Percentiles rank a stretch among this genome's conserved stretches.
Conservation (phyloP, 2,888 invertebrate species). For the Venusia cambrica region DNA sequence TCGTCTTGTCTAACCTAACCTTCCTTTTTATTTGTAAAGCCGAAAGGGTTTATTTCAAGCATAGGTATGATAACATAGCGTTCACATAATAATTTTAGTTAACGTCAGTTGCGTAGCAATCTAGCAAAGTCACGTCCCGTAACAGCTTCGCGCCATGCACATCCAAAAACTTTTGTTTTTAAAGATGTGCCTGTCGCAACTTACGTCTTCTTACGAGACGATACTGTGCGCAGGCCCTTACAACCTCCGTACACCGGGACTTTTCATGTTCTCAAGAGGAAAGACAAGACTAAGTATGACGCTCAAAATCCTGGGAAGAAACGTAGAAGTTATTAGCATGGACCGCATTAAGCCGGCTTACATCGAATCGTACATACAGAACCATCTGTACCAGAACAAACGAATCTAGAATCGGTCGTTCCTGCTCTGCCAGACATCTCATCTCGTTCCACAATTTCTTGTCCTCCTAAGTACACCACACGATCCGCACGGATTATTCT, state of each 20-base stretch:
- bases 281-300: slow-evolving; percentile 1
- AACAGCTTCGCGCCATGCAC: slow-evolving; percentile 5
- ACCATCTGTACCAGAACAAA: not conserved
- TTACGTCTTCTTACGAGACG: slow-evolving; percentile 21
- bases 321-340: slow-evolving; percentile 2
- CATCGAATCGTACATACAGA: not conserved
- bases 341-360: slow-evolving; percentile 34
- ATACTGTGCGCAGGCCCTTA: slow-evolving; percentile 14
- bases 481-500: not conserved
- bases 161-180: slow-evolving; percentile 1
- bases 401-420: not conserved
- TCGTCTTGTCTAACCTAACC: too few species aligned
- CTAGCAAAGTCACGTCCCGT: not conserved
- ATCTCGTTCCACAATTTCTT: not conserved
- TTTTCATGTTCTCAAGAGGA: slow-evolving; percentile 1
- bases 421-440: not conserved
- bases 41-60: not conserved
- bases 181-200: slow-evolving; percentile 1
- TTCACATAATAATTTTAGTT: not conserved
- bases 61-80: too few species aligned
- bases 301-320: not conserved
- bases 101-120: not conserved
- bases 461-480: not conserved
- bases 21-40: slow-evolving; percentile 17
- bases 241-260: slow-evolving; percentile 22